phyloP scores from a whole-genome alignment of 2,888 invertebrate species.

The Ashinkailepas kermadecensis region DNA sequence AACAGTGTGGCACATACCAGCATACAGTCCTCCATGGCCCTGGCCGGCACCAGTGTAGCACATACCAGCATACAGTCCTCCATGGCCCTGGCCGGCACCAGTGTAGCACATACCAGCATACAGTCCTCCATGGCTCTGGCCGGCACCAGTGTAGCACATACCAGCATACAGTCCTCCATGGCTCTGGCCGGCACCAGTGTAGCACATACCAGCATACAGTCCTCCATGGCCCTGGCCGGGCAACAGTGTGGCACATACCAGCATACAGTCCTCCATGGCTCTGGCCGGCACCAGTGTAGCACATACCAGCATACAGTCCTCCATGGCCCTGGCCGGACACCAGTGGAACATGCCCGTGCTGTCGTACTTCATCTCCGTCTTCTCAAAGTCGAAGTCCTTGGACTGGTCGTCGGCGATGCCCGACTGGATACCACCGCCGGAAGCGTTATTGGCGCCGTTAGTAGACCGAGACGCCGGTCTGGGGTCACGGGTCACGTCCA shows the following conservation, averaged over 20 bases:
- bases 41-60: not conserved
- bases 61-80: constrained; percentile 10
- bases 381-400: constrained; percentile 94
- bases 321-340: constrained; percentile 76
- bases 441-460: constrained; percentile 66
- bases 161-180: too few relatives aligned
- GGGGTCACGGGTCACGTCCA: too few relatives aligned
- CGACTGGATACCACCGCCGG: constrained; percentile 69
- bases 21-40: too few relatives aligned
- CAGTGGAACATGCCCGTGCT: constrained; percentile 99
- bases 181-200: not conserved
- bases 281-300: constrained; percentile 43
- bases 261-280: constrained; percentile 31
- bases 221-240: too few relatives aligned
- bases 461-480: constrained; percentile 88
- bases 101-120: too few relatives aligned
- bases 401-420: constrained; percentile 92
- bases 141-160: too few relatives aligned
- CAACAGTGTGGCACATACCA: not conserved
- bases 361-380: constrained; percentile 98
- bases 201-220: too few relatives aligned
- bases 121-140: too few relatives aligned
- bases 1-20: too few relatives aligned
- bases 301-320: constrained; percentile 9
- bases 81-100: constrained; percentile 87